Conservation (phyloP, 2,797 vertebrate species). For the Menidia menidia region DNA sequence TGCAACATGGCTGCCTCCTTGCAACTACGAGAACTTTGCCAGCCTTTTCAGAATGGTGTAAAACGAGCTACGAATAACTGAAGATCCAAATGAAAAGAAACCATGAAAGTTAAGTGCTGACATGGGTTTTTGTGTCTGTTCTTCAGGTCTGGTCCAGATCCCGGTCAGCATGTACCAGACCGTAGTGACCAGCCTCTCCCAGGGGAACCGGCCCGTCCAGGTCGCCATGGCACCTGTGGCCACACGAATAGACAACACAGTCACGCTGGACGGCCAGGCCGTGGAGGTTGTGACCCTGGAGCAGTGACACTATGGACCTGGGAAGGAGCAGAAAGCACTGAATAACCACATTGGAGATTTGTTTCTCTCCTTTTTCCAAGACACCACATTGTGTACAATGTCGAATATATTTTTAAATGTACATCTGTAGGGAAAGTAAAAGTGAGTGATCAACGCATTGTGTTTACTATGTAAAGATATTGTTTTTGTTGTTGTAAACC, state of each 20-base stretch:
- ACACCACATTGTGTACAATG: constrained; percentile 71
- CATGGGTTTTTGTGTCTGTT: not conserved
- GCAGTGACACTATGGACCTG: constrained; percentile 83
- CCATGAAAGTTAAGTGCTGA: not conserved
- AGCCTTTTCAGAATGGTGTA: not conserved
- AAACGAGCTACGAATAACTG: not conserved
- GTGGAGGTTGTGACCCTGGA: constrained; percentile 98
- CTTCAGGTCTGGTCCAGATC: constrained; percentile 94
- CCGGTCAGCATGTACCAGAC: constrained; percentile 99
- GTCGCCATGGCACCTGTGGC: constrained; percentile 97
- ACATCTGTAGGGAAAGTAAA: constrained; percentile 71
- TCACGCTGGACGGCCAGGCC: constrained; percentile 96
- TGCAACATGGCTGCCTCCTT: constrained; percentile 67
- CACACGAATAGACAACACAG: constrained; percentile 93
- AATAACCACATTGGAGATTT: constrained; percentile 50
- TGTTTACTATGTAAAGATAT: constrained; percentile 82
- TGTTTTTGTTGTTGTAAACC: constrained; percentile 58
- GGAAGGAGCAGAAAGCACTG: constrained; percentile 57
- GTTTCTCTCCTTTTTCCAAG: constrained; percentile 56
- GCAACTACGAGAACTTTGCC: constrained; percentile 24
- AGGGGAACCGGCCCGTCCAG: constrained; percentile 95
- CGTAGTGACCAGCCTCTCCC: constrained; percentile 96
- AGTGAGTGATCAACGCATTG: constrained; percentile 65
- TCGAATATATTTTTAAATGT: constrained; percentile 80
- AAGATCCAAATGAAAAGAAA: not conserved